Percentiles rank a stretch among this genome's conserved stretches.
Evolutionary conservation across 2,888 invertebrate genomes (phyloP).

Genomic region (Clostera curtula): DNA sequence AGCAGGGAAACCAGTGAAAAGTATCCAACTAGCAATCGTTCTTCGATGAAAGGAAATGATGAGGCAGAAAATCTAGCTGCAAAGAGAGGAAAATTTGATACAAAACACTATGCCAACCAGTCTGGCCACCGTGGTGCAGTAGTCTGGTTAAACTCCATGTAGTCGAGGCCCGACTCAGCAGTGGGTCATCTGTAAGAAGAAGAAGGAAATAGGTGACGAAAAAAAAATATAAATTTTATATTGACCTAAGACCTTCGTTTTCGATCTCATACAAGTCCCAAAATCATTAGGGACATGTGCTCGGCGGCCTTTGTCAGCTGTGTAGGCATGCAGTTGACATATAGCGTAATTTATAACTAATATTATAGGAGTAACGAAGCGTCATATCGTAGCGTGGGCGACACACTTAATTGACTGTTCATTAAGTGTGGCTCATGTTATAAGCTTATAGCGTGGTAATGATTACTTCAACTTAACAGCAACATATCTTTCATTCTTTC

Average conservation of each 20-base stretch:
- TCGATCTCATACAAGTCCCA: conserved; percentile 16
- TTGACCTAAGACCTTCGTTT: conserved; percentile 18
- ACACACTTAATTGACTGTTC: conserved; percentile 37
- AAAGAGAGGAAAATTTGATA: too few species aligned
- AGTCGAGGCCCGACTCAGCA: too few species aligned
- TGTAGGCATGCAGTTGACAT: conserved; percentile 39
- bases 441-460: conserved; percentile 4
- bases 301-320: conserved; percentile 22
- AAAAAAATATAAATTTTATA: conserved; percentile 7
- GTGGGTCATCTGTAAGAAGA: too few species aligned
- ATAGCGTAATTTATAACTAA: conserved; percentile 41
- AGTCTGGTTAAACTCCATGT: too few species aligned
- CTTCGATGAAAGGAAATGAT: too few species aligned
- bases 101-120: too few species aligned
- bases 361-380: conserved; percentile 32
- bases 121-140: too few species aligned
- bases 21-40: too few species aligned
- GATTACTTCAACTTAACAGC: neutral
- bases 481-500: neutral
- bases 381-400: conserved; percentile 37
- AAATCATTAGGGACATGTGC: conserved; percentile 5
- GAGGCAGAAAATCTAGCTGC: too few species aligned
- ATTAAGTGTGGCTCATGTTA: conserved; percentile 18
- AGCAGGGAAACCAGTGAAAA: too few species aligned
- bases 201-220: conserved; percentile 35